Conservation (phyloP, 2,888 invertebrate species). For the Polylopha cassiicola region DNA sequence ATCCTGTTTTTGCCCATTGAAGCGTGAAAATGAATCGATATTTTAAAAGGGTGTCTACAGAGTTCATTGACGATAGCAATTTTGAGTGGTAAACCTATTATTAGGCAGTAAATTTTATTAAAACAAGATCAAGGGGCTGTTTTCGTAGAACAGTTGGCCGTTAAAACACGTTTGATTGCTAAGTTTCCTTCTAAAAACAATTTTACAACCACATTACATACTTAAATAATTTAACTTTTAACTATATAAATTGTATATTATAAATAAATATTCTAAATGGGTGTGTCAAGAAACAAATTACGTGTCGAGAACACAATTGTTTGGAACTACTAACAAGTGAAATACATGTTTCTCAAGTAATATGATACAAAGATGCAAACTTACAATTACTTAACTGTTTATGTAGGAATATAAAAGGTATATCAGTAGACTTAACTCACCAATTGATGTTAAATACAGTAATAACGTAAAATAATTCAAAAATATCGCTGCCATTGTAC, state of each 20-base stretch:
- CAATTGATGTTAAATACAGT: conserved; percentile 37
- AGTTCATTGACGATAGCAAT: conserved; percentile 13
- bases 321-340: conserved; percentile 1
- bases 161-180: conserved; percentile 22
- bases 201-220: not conserved
- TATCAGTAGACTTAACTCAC: conserved; percentile 41
- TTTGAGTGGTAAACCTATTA: conserved; percentile 18
- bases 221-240: not conserved
- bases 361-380: no score
- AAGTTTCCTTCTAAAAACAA: not conserved
- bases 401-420: conserved; percentile 1
- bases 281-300: conserved; percentile 17
- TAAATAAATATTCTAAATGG: conserved; percentile 10
- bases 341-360: conserved; percentile 3
- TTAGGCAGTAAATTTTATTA: conserved; percentile 13
- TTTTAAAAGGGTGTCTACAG: conserved; percentile 5
- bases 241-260: not conserved
- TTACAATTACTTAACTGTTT: not conserved
- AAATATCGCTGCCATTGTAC: conserved; percentile 44
- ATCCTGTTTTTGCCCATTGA: conserved; percentile 22
- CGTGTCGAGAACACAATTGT: conserved; percentile 17
- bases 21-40: conserved; percentile 23
- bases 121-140: conserved; percentile 23
- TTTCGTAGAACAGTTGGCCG: conserved; percentile 19
- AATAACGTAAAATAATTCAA: conserved; percentile 38